phyloP scores from a whole-genome alignment of 1,140 invertebrate species.

The Macrobrachium nipponense region DNA sequence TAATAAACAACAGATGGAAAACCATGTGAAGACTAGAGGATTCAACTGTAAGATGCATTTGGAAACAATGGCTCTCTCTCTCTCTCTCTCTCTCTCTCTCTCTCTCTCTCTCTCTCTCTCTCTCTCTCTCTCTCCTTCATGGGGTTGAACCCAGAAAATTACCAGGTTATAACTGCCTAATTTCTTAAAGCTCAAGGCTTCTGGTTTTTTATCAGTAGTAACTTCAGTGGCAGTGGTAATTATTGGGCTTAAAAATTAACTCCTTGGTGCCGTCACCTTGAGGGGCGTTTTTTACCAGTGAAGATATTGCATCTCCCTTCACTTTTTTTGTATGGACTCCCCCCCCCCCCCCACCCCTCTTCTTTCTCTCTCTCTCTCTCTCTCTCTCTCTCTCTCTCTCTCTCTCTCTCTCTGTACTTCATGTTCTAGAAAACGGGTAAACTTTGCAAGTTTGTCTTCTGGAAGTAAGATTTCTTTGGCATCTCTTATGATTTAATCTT shows the following conservation, averaged over 20 bases:
- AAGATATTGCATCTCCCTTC: too few species aligned
- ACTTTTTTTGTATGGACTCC: not conserved
- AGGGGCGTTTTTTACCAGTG: not conserved
- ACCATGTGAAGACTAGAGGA: too few species aligned
- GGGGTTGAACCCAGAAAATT: too few species aligned
- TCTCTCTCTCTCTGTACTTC: not conserved
- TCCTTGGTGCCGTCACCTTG: not conserved
- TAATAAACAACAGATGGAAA: too few species aligned
- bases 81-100: not conserved
- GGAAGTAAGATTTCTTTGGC: not conserved
- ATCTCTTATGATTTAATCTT: too few species aligned
- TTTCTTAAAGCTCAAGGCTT: too few species aligned
- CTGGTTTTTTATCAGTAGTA: too few species aligned
- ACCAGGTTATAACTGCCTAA: too few species aligned
- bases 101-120: not conserved
- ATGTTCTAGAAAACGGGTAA: not conserved
- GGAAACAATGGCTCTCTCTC: too few species aligned
- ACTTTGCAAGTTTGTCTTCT: not conserved
- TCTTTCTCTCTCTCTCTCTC: too few species aligned
- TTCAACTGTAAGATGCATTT: too few species aligned
- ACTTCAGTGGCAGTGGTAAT: too few species aligned
- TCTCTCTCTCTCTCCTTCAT: not conserved
- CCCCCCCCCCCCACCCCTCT: not conserved
- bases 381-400: not conserved
- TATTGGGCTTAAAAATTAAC: not conserved